phyloP scores from a whole-genome alignment of 2,113 vertebrate genomes.

The Coreoperca whiteheadi region DNA sequence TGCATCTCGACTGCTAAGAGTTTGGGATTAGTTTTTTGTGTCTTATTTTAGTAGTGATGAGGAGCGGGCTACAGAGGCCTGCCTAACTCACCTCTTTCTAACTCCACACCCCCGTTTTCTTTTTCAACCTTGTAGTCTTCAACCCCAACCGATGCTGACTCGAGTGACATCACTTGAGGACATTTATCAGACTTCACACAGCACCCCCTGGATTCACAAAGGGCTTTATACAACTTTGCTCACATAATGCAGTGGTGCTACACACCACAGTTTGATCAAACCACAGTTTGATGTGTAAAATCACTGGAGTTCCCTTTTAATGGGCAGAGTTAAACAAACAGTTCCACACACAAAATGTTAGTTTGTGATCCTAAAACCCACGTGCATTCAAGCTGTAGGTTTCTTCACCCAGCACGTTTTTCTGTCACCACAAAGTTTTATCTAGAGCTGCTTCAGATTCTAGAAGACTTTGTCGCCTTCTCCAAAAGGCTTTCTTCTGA shows the following conservation, averaged over 20 bases:
- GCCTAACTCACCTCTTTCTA: neutral
- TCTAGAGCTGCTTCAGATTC: neutral
- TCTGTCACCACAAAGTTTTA: neutral
- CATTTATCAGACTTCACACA: neutral
- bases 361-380: neutral
- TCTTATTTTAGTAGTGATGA: too few species aligned
- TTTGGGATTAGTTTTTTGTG: too few species aligned
- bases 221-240: too few species aligned
- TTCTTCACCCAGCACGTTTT: too few species aligned
- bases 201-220: neutral
- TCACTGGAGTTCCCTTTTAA: neutral
- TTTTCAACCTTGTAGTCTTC: neutral
- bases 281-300: too few species aligned
- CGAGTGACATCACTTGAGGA: neutral
- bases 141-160: neutral
- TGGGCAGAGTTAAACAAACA: neutral
- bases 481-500: neutral
- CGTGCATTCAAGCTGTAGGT: neutral
- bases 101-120: neutral
- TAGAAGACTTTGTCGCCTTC: neutral
- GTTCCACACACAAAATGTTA: neutral
- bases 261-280: too few species aligned
- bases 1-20: neutral
- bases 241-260: too few species aligned
- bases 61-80: too few species aligned